Percentiles rank a stretch among this genome's conserved stretches.
phyloP scores from a whole-genome alignment of 2,113 vertebrate genomes.

The Mystacornis crossleyi region DNA sequence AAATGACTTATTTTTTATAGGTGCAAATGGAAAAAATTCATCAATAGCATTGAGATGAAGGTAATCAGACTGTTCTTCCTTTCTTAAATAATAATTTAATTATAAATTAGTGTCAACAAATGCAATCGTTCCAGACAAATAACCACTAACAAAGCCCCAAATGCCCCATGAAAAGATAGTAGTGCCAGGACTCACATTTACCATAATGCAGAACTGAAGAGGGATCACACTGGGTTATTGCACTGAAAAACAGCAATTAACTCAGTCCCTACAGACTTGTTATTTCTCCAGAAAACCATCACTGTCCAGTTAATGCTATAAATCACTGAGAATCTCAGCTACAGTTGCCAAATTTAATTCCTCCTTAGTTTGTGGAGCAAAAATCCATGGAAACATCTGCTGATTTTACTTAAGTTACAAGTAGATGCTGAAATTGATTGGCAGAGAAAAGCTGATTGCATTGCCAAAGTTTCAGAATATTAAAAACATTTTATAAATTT shows the following conservation, averaged over 20 bases:
- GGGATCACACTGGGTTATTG: neutral
- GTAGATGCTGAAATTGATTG: neutral
- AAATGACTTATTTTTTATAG: conserved; percentile 7
- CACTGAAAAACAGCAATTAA: conserved; percentile 29
- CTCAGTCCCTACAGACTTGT: neutral
- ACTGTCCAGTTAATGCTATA: neutral
- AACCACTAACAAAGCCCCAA: conserved; percentile 3
- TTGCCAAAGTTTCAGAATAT: neutral
- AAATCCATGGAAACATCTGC: neutral
- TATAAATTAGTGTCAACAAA: conserved; percentile 21
- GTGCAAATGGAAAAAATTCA: neutral
- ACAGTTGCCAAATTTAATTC: neutral
- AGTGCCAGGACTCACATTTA: neutral
- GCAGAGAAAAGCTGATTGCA: neutral
- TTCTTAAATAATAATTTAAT: neutral
- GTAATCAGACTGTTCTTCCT: neutral
- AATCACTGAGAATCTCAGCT: neutral
- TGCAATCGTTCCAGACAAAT: conserved; percentile 26
- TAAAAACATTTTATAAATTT: neutral
- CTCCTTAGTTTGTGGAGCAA: neutral
- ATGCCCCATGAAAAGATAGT: conserved; percentile 1
- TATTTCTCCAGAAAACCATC: conserved; percentile 9
- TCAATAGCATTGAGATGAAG: neutral
- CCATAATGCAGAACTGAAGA: neutral
- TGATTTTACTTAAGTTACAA: neutral